Conservation (phyloP, 2,797 vertebrate species). For the Champsocephalus esox region DNA sequence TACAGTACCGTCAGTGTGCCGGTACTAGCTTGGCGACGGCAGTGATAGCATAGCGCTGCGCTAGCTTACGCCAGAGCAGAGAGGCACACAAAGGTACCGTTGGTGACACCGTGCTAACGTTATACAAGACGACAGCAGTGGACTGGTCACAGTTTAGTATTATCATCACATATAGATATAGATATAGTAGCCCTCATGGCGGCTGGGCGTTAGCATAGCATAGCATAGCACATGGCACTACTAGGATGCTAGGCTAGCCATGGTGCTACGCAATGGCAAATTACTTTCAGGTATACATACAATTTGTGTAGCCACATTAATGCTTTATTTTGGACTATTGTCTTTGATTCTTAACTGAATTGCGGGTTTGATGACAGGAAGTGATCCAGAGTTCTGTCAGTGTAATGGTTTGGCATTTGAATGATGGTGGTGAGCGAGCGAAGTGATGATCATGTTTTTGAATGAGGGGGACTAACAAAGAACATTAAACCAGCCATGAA, state of each 20-base stretch:
- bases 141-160: conserved; percentile 52
- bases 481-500: conserved; percentile 64
- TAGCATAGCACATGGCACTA: conserved; percentile 37
- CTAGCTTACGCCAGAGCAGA: conserved; percentile 38
- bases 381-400: conserved; percentile 83
- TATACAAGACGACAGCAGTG: conserved; percentile 33
- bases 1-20: conserved; percentile 68
- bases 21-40: conserved; percentile 41
- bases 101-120: conserved; percentile 28
- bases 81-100: conserved; percentile 41
- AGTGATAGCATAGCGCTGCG: conserved; percentile 10
- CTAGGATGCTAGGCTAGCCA: conserved; percentile 34
- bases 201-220: conserved; percentile 8
- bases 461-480: conserved; percentile 52
- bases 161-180: conserved; percentile 33
- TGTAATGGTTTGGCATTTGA: conserved; percentile 83
- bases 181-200: conserved; percentile 5
- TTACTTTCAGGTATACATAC: conserved; percentile 46
- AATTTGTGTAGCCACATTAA: conserved; percentile 46
- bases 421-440: conserved; percentile 76
- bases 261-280: conserved; percentile 29
- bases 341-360: conserved; percentile 45
- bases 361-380: conserved; percentile 62
- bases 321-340: conserved; percentile 20
- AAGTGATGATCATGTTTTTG: conserved; percentile 56